phyloP scores from a whole-genome alignment of 1,140 invertebrate species.

The Oedothorax gibbosus region DNA sequence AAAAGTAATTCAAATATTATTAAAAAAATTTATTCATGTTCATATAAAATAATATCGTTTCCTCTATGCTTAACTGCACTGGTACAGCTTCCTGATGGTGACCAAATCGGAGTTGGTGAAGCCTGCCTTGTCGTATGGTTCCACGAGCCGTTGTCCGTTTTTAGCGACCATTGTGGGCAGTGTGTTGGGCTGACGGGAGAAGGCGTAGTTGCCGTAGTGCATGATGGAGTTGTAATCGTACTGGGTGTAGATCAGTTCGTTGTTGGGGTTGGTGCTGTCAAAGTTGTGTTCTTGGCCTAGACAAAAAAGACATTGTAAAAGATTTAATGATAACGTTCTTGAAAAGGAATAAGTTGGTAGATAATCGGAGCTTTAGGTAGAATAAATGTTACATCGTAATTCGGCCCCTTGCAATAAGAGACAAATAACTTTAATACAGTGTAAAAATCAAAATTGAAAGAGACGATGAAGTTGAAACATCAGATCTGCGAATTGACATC shows the following conservation, averaged over 20 bases:
- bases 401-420: too few species aligned
- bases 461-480: too few species aligned
- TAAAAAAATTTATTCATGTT: too few species aligned
- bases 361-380: too few species aligned
- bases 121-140: conserved; percentile 42
- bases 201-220: conserved; percentile 68
- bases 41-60: too few species aligned
- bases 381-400: too few species aligned
- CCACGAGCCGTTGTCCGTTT: conserved; percentile 5
- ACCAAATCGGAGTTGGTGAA: conserved; percentile 21
- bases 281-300: conserved; percentile 15
- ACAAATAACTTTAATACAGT: too few species aligned
- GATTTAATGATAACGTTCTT: too few species aligned
- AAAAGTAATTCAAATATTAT: too few species aligned
- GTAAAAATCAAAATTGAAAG: too few species aligned
- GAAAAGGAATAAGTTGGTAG: too few species aligned
- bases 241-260: background rate
- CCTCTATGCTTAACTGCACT: conserved; percentile 55
- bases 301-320: background rate
- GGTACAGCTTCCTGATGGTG: conserved; percentile 66
- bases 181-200: conserved; percentile 63
- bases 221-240: conserved; percentile 68
- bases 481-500: too few species aligned
- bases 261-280: background rate
- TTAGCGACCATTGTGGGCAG: conserved; percentile 66